Base-by-base conservation (phyloP, 1,140 invertebrate species). In the Zaprionus davidi region DNA sequence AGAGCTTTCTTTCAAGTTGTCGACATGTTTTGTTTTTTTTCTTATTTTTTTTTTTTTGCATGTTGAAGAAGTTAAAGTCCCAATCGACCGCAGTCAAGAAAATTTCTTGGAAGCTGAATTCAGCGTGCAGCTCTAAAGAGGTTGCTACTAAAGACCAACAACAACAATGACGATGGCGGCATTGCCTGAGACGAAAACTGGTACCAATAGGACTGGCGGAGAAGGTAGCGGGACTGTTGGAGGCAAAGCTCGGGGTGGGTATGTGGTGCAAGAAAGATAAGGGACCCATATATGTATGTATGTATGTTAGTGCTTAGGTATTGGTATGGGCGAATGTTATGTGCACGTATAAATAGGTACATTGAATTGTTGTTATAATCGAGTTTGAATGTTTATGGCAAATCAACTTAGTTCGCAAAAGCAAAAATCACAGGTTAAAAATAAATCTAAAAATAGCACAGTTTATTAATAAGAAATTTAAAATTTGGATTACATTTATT, bases 261-360 rank as follows among this genome's bases (percentile, higher is more conserved):
- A 88, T 75, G 78, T 87, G 83, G 81, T 87, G 84, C 83, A 87
- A 88, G 73, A 73, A 71, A 65, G 67, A 77, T 64, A 75, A 65
- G 82, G 76, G 67, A 64, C 68, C 83, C 79, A 87, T 77, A 79
- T 86, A 86, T 67, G 82, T 66, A 31, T 66, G 82, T 66, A 31
- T 44, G 63, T 74, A 31, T 74, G 62, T 76, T 55, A 70, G 65
- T 17, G 31, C 31, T 75, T 85, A 85, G 68, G 78, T 62, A 24
- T 51, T 24, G 41, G 41, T 53, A 49, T 73, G 76, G 69, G 57
- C 75, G 64, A 74, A 79, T 68, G 34, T 12, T 17, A 3, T 17
- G 24, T 34, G 26, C 17, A 24, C 12, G 17, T 58, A 68, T 24
- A 7, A n/a, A 36, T 24, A 64, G 12, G 13, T 58, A 46, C 28